Evolutionary conservation across 2,888 invertebrate genomes (phyloP), one percentile per base, ranked within the genome.

Genomic region (Parnassius apollo): DNA sequence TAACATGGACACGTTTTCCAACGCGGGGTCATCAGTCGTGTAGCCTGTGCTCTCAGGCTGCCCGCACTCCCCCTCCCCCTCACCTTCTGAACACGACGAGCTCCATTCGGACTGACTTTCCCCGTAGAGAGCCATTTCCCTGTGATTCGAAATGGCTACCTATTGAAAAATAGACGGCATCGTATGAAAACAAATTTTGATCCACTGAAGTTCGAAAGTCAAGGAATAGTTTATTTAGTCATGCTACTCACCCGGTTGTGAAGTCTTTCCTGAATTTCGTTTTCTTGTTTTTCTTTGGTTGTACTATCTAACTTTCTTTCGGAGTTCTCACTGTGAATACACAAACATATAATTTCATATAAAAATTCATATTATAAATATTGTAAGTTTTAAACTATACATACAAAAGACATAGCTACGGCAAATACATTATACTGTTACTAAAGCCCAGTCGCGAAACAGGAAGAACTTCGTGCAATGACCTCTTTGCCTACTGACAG

Each of bases 91-190:
- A 67, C 92, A 92, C 46, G 92, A 92, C 2, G 92, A 92, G 68
- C 95, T 96, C 96, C 96, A 96, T 78, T 96, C 96, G n/a, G 96
- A 96, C 75, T 96, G 95, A 83, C 96, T 96, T 76, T 94, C 94
- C 69, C 94, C 91, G 80, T 91, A 92, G 65, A 86, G 73, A 65
- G 80, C 87, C 79, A 88, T 78, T 80, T 90, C 91, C 77, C 89
- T 80, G 59, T 86, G 88, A 71, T 84, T 86, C 63, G 85, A 83
- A 78, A 83, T 73, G 75, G 84, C 75, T 67, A 88, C 84, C 90
- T 91, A 72, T 3, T 42, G n/a, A 50, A 12, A 35, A n/a, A 22
- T 42, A 13, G 1, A 42, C n/a, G 44, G 25, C 25, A 35, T 35
- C 35, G 11, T 1, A 46, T 49, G 10, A 60, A 61, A 42, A 46